Evolutionary conservation across 1,140 invertebrate genomes (phyloP).

Genomic region (Drosophila watanabei): DNA sequence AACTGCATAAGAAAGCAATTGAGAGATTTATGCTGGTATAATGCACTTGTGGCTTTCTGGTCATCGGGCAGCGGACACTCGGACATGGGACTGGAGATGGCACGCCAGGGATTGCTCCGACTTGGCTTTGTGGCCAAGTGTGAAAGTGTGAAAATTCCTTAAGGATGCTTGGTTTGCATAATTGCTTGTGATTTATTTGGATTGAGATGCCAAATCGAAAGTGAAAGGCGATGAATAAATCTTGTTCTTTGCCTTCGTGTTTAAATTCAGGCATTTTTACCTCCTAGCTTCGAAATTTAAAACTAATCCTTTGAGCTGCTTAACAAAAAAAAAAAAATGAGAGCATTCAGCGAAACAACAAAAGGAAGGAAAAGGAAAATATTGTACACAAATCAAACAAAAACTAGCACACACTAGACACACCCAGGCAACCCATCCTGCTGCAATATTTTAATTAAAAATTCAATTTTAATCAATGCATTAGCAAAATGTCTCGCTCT

Average conservation of each 20-base stretch:
- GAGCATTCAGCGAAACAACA: conserved; percentile 12
- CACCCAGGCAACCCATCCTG: background rate
- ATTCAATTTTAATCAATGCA: conserved; percentile 85
- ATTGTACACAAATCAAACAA: conserved; percentile 35
- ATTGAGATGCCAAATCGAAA: conserved; percentile 67
- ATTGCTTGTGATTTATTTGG: conserved; percentile 80
- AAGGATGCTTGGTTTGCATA: conserved; percentile 79
- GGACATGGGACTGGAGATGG: conserved; percentile 34
- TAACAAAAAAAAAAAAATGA: conserved; percentile 31
- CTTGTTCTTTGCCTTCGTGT: background rate
- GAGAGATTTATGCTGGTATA: conserved; percentile 75
- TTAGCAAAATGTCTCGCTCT: conserved; percentile 84
- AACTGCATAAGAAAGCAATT: conserved; percentile 76
- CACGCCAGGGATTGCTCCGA: conserved; percentile 39
- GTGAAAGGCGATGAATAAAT: conserved; percentile 44
- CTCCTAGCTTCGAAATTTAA: background rate
- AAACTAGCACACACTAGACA: conserved; percentile 30
- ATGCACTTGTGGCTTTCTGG: conserved; percentile 71
- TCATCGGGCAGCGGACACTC: conserved; percentile 26
- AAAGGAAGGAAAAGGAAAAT: background rate
- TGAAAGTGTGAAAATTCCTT: conserved; percentile 82
- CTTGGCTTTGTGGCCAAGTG: conserved; percentile 61
- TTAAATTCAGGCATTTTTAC: conserved; percentile 9
- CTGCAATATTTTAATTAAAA: conserved; percentile 84
- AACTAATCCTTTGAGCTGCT: conserved; percentile 40